A percentile compares a stretch with the other conserved stretches of the same genome.
phyloP scores from a whole-genome alignment of 2,888 invertebrate genomes.

The Mythimna impura region DNA sequence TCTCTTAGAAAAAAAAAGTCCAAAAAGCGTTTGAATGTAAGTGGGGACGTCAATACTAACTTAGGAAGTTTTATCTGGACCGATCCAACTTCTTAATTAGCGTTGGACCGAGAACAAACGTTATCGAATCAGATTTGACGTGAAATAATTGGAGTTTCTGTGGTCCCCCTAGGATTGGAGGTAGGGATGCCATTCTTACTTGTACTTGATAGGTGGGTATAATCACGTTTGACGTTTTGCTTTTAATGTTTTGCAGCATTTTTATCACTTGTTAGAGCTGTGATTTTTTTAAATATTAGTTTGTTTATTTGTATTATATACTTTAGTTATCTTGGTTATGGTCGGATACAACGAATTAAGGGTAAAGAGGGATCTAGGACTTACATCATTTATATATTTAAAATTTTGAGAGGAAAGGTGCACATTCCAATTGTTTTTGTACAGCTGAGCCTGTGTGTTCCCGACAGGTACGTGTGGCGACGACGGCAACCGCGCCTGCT shows the following conservation, averaged over 20 bases:
- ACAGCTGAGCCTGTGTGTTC: too few species aligned
- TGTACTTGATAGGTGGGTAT: background rate
- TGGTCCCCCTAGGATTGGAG: constrained; percentile 10
- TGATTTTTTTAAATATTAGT: background rate
- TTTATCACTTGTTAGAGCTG: background rate
- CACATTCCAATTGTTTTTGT: too few species aligned
- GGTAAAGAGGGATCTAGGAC: too few species aligned
- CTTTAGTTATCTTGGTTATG: too few species aligned
- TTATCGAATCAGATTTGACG: constrained; percentile 67
- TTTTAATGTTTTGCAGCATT: background rate
- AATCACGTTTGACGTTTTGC: constrained; percentile 5
- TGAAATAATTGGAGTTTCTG: constrained; percentile 68
- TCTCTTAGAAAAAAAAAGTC: constrained; percentile 53
- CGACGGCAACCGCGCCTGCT: too few species aligned
- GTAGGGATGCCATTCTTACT: constrained; percentile 8
- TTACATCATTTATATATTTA: too few species aligned
- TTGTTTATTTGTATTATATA: too few species aligned
- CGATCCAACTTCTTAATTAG: constrained; percentile 73
- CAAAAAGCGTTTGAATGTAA: constrained; percentile 60
- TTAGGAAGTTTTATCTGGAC: constrained; percentile 70
- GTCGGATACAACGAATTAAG: too few species aligned
- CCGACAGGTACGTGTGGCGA: too few species aligned
- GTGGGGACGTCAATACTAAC: constrained; percentile 67
- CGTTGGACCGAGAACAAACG: constrained; percentile 61
- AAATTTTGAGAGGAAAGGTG: too few species aligned